phyloP scores from a whole-genome alignment of 1,140 invertebrate genomes.

The Drosophila bocki region DNA sequence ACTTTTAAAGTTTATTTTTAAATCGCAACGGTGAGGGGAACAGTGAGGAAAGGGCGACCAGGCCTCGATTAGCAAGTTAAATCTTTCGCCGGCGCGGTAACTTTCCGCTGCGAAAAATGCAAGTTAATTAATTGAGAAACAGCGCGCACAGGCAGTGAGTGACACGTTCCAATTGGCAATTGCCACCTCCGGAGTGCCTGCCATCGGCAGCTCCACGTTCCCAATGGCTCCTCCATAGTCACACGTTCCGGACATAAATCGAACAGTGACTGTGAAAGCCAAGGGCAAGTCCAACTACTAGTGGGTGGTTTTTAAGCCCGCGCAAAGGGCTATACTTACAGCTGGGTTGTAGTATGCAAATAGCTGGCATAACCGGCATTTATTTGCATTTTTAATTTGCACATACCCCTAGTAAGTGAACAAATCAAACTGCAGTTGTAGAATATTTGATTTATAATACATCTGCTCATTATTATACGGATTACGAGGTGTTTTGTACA shows the following conservation, averaged over 20 bases:
- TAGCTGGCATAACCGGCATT: constrained; percentile 23
- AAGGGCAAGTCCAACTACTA: constrained; percentile 30
- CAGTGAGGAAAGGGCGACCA: background rate
- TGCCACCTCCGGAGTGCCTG: constrained; percentile 16
- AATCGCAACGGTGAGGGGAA: constrained; percentile 1
- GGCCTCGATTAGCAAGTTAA: constrained; percentile 73
- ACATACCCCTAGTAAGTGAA: constrained; percentile 10
- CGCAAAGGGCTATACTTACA: constrained; percentile 6
- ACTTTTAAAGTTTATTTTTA: constrained; percentile 65
- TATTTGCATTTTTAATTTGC: constrained; percentile 52
- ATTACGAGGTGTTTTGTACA: constrained; percentile 17
- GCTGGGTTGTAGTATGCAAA: constrained; percentile 23
- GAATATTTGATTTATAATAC: constrained; percentile 25
- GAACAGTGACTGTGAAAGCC: constrained; percentile 17
- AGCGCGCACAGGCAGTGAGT: constrained; percentile 32
- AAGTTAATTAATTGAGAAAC: constrained; percentile 79
- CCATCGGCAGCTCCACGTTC: constrained; percentile 30
- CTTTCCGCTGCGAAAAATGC: constrained; percentile 60
- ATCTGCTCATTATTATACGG: constrained; percentile 4
- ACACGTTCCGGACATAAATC: constrained; percentile 52
- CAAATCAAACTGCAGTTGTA: constrained; percentile 28
- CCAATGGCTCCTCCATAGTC: constrained; percentile 48
- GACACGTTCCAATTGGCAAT: constrained; percentile 50
- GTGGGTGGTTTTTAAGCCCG: background rate
- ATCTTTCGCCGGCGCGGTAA: constrained; percentile 57